Conservation (phyloP, 2,888 invertebrate genomes). For the Cancer borealis region DNA sequence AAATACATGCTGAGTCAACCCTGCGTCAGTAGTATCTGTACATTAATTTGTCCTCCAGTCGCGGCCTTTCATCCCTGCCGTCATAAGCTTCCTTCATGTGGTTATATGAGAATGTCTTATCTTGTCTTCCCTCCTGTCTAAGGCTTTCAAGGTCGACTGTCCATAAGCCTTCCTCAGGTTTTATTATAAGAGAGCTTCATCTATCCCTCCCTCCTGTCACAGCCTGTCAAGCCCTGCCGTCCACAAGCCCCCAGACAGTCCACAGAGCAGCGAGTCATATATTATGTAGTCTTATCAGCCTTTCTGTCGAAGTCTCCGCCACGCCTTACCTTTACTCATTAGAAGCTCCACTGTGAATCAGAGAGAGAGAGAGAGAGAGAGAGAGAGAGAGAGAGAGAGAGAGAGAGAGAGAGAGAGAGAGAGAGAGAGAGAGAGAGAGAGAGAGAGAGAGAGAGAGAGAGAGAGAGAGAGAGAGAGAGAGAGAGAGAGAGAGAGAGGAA, state of each 20-base stretch:
- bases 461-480: not conserved
- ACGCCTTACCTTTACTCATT: not conserved
- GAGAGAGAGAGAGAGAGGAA: not conserved
- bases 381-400: conserved; percentile 39
- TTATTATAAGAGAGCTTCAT: not conserved
- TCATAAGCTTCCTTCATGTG: not conserved
- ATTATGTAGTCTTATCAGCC: not conserved
- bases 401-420: not conserved
- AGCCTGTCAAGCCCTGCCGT: not conserved
- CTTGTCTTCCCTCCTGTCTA: conserved; percentile 2
- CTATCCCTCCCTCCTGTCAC: conserved; percentile 13
- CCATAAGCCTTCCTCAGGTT: not conserved
- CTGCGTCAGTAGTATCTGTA: not conserved
- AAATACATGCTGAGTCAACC: not conserved
- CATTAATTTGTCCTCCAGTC: not conserved
- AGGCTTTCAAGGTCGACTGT: not conserved
- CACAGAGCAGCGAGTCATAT: not conserved
- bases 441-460: too few relatives aligned
- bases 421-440: not conserved
- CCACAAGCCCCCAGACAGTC: not conserved
- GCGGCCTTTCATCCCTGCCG: not conserved
- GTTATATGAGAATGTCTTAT: conserved; percentile 13
- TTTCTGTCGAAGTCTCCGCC: not conserved
- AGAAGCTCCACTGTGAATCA: not conserved
- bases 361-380: conserved; percentile 37